These are phyloP conservation scores for Rhagonycha lutea DNA, from an alignment of 2,888 invertebrate genomes.

Conservation along the genomic window DNA sequence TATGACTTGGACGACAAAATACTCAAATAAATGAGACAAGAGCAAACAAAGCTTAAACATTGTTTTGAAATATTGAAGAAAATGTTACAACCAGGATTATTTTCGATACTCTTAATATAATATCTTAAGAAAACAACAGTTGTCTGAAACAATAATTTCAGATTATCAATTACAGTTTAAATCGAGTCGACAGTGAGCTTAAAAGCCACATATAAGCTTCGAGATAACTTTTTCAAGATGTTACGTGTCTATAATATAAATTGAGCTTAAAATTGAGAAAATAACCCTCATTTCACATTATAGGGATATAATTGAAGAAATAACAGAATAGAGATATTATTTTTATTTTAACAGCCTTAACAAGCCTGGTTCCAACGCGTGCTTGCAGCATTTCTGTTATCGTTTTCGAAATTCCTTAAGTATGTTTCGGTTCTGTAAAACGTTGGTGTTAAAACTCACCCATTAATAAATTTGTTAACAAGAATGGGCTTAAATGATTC, in stretches of 20 bases:
- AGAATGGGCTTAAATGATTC: constrained; percentile 66
- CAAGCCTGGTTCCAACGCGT: background rate
- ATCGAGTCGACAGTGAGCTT: background rate
- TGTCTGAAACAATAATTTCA: background rate
- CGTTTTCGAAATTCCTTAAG: background rate
- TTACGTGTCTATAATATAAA: background rate
- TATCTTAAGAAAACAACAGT: background rate
- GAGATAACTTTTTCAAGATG: background rate
- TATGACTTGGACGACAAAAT: background rate
- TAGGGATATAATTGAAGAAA: background rate
- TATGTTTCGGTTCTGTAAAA: background rate
- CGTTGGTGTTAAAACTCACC: constrained; percentile 46
- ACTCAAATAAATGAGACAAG: background rate
- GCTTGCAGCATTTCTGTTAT: background rate
- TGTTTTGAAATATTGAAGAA: background rate
- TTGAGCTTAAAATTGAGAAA: background rate
- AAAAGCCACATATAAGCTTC: background rate
- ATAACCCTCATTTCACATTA: background rate
- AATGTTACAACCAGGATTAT: background rate
- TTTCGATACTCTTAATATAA: background rate
- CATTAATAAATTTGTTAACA: constrained; percentile 67
- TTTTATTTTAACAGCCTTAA: background rate
- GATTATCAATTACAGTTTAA: background rate
- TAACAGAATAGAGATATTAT: constrained; percentile 1
- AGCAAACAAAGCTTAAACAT: background rate